phyloP scores from a whole-genome alignment of 2,113 vertebrate genomes.

The Spermophilus dauricus region DNA sequence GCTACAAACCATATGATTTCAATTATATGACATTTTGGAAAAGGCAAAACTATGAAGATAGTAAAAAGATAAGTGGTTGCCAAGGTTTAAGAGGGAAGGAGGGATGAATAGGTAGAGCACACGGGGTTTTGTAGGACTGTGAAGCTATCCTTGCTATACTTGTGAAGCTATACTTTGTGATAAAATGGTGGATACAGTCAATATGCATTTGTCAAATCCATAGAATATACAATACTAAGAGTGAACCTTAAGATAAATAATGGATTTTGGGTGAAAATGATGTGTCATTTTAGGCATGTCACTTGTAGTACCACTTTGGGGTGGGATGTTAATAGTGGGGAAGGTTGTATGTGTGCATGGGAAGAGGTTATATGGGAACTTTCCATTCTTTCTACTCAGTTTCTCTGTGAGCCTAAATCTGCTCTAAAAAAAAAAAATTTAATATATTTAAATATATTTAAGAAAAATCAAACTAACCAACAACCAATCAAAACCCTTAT shows the following conservation, averaged over 20 bases:
- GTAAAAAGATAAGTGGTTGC: neutral
- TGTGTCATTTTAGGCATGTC: neutral
- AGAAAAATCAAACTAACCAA: neutral
- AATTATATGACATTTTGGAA: neutral
- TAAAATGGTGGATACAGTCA: neutral
- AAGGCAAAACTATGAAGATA: neutral
- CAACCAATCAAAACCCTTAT: neutral
- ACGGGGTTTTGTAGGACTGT: neutral
- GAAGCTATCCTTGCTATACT: neutral
- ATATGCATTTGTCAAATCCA: neutral
- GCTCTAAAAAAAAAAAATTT: neutral
- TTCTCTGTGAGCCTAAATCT: neutral
- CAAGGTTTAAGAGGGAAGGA: neutral
- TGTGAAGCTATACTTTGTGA: too few relatives aligned
- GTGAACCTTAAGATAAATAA: neutral
- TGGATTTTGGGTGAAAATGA: neutral
- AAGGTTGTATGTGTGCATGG: neutral
- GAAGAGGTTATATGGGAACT: neutral
- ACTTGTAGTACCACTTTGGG: neutral
- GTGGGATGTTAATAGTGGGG: neutral
- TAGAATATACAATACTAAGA: neutral
- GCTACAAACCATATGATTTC: neutral
- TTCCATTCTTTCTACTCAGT: neutral
- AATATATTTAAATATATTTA: neutral
- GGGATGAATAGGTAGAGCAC: neutral